Evolutionary conservation across 1,140 invertebrate species (phyloP), one percentile per base, ranked within the genome.

Genomic region (Hycleus phaleratus): DNA sequence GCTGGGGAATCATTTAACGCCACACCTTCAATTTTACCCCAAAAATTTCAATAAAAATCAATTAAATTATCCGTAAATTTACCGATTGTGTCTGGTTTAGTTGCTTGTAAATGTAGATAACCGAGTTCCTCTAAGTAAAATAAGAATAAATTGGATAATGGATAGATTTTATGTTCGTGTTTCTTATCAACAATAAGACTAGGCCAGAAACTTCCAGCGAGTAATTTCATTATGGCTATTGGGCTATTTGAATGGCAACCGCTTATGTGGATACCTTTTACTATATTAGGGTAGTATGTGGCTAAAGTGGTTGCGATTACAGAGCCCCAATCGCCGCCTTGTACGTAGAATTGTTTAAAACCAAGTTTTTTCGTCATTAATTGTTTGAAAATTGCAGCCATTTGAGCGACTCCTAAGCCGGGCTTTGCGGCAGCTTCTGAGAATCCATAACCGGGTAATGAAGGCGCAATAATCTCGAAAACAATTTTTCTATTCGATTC

Each of bases 1-100:
- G 81, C 77, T 1, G 91, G 91, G 6, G 85, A 85, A 49, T 86
- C 79, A 3, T 75, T 71, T 52, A 88, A 64, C 1, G 79, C 83
- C 9, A 79, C 75, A 49, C 85, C 85, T 83, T 62, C 42, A 72
- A 66, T 63, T 18, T 18, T 18, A 1, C 18, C 60, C 43, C 52
- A 57, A 25, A 38, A 10, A 4, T 43, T 49, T 49, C 48, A 49
- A 38, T 26, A 48, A 12, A 38, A 38, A 39, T 8, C 7, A 45
- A 45, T 45, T 45, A 9, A 2, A 45, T 18, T 18, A 18, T 18
- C 18, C 18, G 18, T 18, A 18, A 18, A 18, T 73, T 71, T 75
- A 87, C 87, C 90, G 55, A 95, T 76, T n/a, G 93, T 95, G 69
- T 96, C 92, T 6, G 93, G 93, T 72, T 94, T 95, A 0, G 90